A percentile compares a stretch with the other conserved stretches of the same genome.
Evolutionary conservation across 92 coral and sea anemone species (phyloP).

Genomic region (Heteractis magnifica): DNA sequence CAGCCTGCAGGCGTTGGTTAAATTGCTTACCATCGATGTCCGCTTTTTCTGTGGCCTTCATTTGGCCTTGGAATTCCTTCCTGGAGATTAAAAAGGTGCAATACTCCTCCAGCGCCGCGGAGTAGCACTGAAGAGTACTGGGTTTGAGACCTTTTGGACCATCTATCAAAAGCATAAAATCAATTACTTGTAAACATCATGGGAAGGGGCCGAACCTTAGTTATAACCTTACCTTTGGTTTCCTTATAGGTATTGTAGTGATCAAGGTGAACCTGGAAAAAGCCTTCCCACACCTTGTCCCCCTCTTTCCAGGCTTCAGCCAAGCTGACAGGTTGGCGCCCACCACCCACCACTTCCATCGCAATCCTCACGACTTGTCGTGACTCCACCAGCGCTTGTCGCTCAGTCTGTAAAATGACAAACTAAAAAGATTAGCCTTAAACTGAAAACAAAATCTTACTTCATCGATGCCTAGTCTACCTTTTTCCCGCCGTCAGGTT

Average conservation of each 20-base stretch:
- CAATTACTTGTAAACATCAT: no score
- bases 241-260: not conserved
- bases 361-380: not conserved
- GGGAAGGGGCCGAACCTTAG: no score
- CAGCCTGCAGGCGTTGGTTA: no score
- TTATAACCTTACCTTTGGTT: not conserved
- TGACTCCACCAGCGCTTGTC: not conserved
- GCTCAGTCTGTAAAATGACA: not conserved
- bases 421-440: not conserved
- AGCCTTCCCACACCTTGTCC: not conserved
- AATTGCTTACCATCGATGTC: no score
- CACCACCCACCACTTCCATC: not conserved
- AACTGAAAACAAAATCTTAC: not conserved
- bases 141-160: slow-evolving; percentile 3
- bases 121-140: not conserved
- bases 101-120: not conserved
- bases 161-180: not conserved
- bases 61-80: not conserved
- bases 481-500: not conserved
- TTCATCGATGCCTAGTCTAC: not conserved
- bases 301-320: not conserved
- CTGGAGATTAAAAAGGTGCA: not conserved
- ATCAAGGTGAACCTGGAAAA: not conserved
- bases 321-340: not conserved
- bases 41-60: not conserved